These are phyloP conservation scores for Lasaia peninsularis DNA, from an alignment of 1,140 invertebrate genomes.

Conservation along the genomic window DNA sequence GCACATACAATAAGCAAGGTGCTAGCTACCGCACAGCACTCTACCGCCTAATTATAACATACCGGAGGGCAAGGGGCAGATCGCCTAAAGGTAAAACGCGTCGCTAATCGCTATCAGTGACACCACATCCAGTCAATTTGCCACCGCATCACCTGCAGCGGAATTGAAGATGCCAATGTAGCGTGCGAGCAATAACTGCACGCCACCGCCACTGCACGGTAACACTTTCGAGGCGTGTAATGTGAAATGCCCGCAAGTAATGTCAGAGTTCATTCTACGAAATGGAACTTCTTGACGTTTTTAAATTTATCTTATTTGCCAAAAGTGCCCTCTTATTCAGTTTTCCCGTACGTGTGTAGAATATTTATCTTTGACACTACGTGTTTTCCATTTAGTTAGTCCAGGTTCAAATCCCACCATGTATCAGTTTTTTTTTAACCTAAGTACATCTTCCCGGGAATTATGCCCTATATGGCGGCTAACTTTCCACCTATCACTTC, in stretches of 20 bases:
- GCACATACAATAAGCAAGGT: too few relatives aligned
- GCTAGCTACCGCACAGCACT: too few relatives aligned
- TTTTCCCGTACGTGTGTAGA: not conserved
- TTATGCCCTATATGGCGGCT: too few relatives aligned
- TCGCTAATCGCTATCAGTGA: not conserved
- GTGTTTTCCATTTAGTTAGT: too few relatives aligned
- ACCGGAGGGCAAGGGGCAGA: too few relatives aligned
- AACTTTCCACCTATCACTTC: too few relatives aligned
- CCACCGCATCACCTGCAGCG: slow-evolving; percentile 13
- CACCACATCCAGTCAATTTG: slow-evolving; percentile 5
- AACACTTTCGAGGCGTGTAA: not conserved
- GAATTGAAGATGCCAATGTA: slow-evolving; percentile 21
- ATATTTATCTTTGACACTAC: too few relatives aligned
- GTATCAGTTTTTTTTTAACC: too few relatives aligned
- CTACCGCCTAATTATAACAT: too few relatives aligned
- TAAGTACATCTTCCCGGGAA: too few relatives aligned
- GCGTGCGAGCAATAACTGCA: slow-evolving; percentile 20
- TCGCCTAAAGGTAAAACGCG: too few relatives aligned
- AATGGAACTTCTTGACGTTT: not conserved
- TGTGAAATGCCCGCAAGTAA: slow-evolving; percentile 11
- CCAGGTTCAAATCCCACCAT: too few relatives aligned
- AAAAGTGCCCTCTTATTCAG: not conserved
- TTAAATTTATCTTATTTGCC: not conserved
- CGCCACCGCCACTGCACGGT: not conserved
- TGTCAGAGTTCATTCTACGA: not conserved